Conservation (phyloP, 35 echinoderm and acorn worm genomes). For the Heliocidaris tuberculata region DNA sequence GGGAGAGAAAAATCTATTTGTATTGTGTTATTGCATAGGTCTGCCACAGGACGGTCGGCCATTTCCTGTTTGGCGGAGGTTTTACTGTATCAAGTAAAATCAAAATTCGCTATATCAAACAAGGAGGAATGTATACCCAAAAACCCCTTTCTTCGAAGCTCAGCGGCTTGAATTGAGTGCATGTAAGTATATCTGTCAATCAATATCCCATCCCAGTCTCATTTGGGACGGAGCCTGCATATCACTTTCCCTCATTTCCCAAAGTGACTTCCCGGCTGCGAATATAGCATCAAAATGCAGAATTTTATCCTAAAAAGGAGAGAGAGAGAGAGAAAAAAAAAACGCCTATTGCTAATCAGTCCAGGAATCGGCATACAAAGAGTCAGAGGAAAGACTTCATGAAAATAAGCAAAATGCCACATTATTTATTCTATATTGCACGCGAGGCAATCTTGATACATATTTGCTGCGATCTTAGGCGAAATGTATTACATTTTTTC, state of each 20-base stretch:
- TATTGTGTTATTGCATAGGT: background rate
- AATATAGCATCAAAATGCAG: background rate
- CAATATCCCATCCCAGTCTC: background rate
- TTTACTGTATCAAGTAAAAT: background rate
- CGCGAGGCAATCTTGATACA: no score
- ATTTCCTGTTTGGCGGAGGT: background rate
- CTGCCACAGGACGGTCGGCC: background rate
- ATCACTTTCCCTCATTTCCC: constrained; percentile 1
- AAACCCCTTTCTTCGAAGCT: background rate
- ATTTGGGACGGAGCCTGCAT: background rate
- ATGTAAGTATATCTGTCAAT: constrained; percentile 12
- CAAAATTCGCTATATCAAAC: background rate
- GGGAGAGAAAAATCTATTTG: no score
- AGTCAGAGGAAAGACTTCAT: no score
- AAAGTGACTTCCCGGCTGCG: constrained; percentile 7
- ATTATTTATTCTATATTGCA: no score
- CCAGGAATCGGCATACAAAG: no score
- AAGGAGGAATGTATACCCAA: background rate
- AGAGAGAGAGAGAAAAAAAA: no score
- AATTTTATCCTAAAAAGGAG: background rate
- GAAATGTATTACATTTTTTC: background rate
- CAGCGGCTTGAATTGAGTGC: background rate
- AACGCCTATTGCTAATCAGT: background rate
- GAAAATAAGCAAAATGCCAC: no score
- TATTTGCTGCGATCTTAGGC: background rate